phyloP scores from a whole-genome alignment of 2,888 invertebrate genomes.

The Deroplatys truncata region DNA sequence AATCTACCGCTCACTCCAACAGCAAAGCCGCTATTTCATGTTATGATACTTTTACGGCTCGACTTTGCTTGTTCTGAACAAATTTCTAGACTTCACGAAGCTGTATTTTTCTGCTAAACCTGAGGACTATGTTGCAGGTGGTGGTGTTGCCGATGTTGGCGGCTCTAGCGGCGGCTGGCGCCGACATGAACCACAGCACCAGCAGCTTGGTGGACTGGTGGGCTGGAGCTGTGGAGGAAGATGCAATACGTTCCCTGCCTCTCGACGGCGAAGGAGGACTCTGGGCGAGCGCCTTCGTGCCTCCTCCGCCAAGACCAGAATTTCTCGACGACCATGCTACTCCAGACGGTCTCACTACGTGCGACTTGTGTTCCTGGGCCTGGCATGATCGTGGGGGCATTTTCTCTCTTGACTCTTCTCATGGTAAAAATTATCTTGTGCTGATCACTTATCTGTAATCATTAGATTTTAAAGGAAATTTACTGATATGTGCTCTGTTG shows the following conservation, averaged over 20 bases:
- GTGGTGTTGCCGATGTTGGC: slow-evolving; percentile 18
- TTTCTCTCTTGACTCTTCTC: slow-evolving; percentile 49
- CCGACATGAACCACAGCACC: background rate
- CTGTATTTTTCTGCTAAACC: background rate
- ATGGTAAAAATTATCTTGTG: slow-evolving; percentile 45
- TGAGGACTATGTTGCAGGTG: slow-evolving; percentile 8
- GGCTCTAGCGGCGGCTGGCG: slow-evolving; percentile 7
- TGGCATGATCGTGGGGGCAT: slow-evolving; percentile 48
- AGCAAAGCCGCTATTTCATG: no score
- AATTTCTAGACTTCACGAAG: no score
- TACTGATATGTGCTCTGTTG: no score
- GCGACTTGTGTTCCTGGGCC: slow-evolving; percentile 71
- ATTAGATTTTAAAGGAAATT: no score
- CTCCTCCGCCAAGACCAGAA: slow-evolving; percentile 63
- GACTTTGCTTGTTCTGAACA: no score
- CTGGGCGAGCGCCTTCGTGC: slow-evolving; percentile 50
- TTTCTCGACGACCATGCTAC: slow-evolving; percentile 56
- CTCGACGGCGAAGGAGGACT: slow-evolving; percentile 40
- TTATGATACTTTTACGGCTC: no score
- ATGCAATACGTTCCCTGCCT: slow-evolving; percentile 24
- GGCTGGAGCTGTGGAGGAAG: slow-evolving; percentile 28
- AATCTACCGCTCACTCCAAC: no score
- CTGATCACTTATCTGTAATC: background rate
- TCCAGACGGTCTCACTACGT: slow-evolving; percentile 66
- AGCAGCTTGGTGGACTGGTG: slow-evolving; percentile 23